Base-by-base conservation (phyloP, 1,140 invertebrate species). In the Danaus melanippus region DNA sequence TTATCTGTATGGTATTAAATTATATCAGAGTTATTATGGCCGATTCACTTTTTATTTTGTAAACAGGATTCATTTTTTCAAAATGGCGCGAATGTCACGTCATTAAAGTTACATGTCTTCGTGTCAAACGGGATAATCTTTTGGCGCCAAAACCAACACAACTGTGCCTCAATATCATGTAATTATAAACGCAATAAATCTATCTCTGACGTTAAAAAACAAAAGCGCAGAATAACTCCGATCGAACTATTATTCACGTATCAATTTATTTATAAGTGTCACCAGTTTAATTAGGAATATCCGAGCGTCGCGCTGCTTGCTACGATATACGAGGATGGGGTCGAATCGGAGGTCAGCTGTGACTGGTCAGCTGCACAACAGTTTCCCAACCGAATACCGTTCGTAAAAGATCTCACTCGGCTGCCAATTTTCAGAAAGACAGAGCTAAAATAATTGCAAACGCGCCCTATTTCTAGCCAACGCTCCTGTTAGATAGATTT, bases 341-440 rank as follows among this genome's bases (percentile, higher is more conserved):
- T 68, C 67, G 71, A 70, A 69, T 72, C 70, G 55, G 50, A 64
- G 76, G 39, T 76, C 82, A 67, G 15, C 15, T 60, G 64, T 64
- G 11, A 55, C 51, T 79, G 79, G 79, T 60, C 67, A 56, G 21
- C 49, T 56, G 48, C 60, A 80, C 76, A 83, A 82, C 79, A 67
- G 83, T 84, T 86, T 86, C 81, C 70, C 81, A 84, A 84, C 79
- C 71, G 83, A 84, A 86, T 84, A 74, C 78, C 83, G 62, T 69
- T 69, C 74, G 77, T 71, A 77, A 79, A 76, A 84, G 75, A 78
- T 82, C 77, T 76, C 75, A 79, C 72, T 72, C 79, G 63, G 71
- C 77, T 86, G 81, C 83, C 83, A 86, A 86, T 86, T 86, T 86
- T 84, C 83, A 84, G 81, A 86, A 86, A 86, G 83, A 84, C 83